Base-by-base conservation (phyloP, 1,140 invertebrate species). In the Ips nitidus region DNA sequence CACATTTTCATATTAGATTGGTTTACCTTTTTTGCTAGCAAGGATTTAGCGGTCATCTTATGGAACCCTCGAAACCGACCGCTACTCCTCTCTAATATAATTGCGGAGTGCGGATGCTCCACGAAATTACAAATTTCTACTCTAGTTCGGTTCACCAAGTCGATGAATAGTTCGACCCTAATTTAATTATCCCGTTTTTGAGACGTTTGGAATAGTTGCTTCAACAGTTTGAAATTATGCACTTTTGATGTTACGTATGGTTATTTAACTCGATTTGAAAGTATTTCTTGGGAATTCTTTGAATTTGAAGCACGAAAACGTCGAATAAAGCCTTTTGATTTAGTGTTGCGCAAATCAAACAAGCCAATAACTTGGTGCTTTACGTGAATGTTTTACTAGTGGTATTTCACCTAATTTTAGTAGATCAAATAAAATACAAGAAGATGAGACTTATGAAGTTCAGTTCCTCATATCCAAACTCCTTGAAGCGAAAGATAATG, bases 111-210 rank as follows among this genome's bases (percentile, higher is more conserved):
- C n/a, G n/a, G n/a, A n/a, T 62, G 47, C 22, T 22, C 59, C 59
- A 42, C 52, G n/a, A 64, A 64, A 64, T 64, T 64, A 22, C n/a
- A 52, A 41, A 53, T 52, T 53, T 8, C 45, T 40, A 53, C 3
- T 8, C 52, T 64, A 47, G 36, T 36, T 52, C 7, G 53, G 61
- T 64, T 41, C 36, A n/a, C 52, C 40, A 64, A 64, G 61, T 42
- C 52, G 47, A 64, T 64, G 61, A 64, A 64, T 64, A 64, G 61
- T 64, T 64, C 50, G 43, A 41, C 61, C 61, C 41, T 64, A 64
- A 64, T 64, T 64, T 64, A 64, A 53, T 64, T 64, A 64, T 64
- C 61, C 22, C 61, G 61, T 64, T 64, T 64, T 64, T 64, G 61
- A 64, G 52, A 53, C 38, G 61, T 38, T 41, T 52, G 38, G 38